Conservation (phyloP, 2,113 vertebrate species). For the Thymallus thymallus region DNA sequence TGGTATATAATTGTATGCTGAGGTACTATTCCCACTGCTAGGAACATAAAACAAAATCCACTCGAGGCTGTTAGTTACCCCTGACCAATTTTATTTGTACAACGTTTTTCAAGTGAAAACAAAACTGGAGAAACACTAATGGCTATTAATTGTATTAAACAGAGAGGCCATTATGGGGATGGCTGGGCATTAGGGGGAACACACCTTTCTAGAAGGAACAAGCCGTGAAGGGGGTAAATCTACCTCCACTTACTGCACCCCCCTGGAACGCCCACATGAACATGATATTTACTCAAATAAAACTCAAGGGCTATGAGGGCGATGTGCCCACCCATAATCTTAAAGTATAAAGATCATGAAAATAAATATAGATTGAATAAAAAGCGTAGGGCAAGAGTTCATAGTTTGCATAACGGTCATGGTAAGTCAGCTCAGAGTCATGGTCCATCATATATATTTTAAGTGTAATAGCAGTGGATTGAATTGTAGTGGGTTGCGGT, state of each 20-base stretch:
- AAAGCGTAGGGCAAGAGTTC: not conserved
- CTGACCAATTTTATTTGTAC: constrained; percentile 12
- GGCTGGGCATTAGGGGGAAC: not conserved
- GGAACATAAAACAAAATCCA: constrained; percentile 7
- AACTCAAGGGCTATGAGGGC: not conserved
- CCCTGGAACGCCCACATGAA: not conserved
- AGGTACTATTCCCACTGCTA: not conserved
- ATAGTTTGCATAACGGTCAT: not conserved
- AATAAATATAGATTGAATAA: not conserved
- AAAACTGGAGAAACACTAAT: constrained; percentile 13
- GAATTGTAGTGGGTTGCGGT: too few relatives aligned
- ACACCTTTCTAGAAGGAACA: not conserved
- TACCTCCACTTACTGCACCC: not conserved
- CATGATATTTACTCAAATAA: not conserved
- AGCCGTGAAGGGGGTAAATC: not conserved
- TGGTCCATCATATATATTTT: not conserved
- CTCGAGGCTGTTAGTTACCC: constrained; percentile 6
- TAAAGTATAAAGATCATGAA: not conserved
- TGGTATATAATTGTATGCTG: constrained; percentile 7
- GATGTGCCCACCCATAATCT: not conserved
- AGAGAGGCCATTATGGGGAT: constrained; percentile 5
- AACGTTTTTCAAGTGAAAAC: constrained; percentile 9
- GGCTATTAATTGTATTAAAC: constrained; percentile 15
- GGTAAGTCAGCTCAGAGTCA: not conserved
- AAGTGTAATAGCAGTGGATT: too few relatives aligned